phyloP scores from a whole-genome alignment of 2,113 vertebrate genomes.

The Mormyrus lacerda region DNA sequence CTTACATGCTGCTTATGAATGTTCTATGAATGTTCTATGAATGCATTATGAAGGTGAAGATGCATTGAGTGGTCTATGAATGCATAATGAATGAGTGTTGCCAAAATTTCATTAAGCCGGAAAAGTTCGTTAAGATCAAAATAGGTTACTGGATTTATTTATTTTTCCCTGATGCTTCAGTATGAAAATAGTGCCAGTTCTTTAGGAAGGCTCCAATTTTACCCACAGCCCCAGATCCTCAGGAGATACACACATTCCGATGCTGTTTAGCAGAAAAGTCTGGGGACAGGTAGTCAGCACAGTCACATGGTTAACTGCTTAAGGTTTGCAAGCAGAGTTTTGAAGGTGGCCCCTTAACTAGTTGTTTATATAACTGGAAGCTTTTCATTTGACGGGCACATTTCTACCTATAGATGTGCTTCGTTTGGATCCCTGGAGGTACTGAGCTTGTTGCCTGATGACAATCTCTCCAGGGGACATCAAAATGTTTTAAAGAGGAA shows the following conservation, averaged over 20 bases:
- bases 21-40: no score
- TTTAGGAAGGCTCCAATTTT: neutral
- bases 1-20: neutral
- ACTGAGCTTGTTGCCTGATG: neutral
- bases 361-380: neutral
- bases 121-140: neutral
- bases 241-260: neutral
- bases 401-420: neutral
- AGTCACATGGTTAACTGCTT: neutral
- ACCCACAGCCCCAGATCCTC: neutral
- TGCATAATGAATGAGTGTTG: neutral
- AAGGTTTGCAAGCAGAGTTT: neutral
- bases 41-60: no score
- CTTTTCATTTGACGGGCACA: neutral
- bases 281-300: neutral
- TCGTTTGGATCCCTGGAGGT: neutral
- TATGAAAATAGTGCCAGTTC: neutral
- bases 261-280: neutral
- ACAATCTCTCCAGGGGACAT: neutral
- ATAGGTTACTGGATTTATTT: neutral
- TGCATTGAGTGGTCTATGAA: no score
- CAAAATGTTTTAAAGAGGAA: neutral
- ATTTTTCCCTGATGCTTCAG: neutral
- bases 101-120: neutral
- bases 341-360: neutral